Conservation (phyloP, 2,797 vertebrate genomes). For the Brotogeris chrysoptera region DNA sequence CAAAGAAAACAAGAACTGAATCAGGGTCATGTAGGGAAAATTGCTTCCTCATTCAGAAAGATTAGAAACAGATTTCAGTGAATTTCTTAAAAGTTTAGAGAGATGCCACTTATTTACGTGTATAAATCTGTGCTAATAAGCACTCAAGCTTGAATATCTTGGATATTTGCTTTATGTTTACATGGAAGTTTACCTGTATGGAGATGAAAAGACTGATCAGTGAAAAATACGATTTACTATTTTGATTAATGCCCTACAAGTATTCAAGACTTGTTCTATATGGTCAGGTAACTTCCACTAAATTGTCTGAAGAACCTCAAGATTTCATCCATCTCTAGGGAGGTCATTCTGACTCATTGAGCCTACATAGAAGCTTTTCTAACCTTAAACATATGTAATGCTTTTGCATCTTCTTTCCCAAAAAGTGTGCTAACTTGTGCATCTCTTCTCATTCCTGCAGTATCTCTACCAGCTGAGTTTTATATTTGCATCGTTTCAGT, state of each 20-base stretch:
- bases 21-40: conserved; percentile 42
- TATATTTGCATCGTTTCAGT: not conserved
- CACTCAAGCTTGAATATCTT: not conserved
- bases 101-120: conserved; percentile 12
- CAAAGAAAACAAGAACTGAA: conserved; percentile 42
- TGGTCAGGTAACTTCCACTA: not conserved
- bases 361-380: not conserved
- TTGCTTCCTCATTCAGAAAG: conserved; percentile 40
- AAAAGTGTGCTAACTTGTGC: not conserved
- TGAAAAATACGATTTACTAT: not conserved
- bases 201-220: not conserved
- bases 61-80: conserved; percentile 47
- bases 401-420: not conserved
- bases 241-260: not conserved
- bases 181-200: not conserved
- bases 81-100: not conserved
- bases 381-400: not conserved
- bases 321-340: not conserved
- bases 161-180: not conserved
- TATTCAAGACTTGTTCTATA: not conserved
- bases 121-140: not conserved
- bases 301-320: not conserved
- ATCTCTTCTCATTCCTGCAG: not conserved
- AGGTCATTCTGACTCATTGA: not conserved
- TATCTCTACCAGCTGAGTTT: not conserved